A percentile compares a stretch with the other conserved stretches of the same genome.
These are phyloP conservation scores for Cephus rjabovi DNA, from an alignment of 2,888 invertebrate species.

Conservation along the genomic window DNA sequence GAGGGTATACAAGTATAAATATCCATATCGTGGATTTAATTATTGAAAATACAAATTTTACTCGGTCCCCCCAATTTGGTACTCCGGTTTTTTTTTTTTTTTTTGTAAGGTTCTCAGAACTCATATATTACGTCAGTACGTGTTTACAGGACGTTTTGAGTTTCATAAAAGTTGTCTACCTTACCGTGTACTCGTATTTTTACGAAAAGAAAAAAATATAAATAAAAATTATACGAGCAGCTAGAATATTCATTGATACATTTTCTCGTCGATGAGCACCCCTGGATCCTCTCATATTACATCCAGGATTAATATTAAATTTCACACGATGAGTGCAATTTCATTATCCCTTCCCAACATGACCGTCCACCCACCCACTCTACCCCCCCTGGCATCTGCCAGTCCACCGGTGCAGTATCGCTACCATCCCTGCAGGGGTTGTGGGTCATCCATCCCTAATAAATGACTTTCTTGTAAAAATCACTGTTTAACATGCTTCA, in stretches of 20 bases:
- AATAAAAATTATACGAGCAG: neutral
- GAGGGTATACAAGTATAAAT: too few species aligned
- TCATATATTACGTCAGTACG: too few species aligned
- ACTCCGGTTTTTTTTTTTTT: too few species aligned
- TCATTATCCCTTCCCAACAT: conserved; percentile 50
- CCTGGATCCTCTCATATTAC: conserved; percentile 56
- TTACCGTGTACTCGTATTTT: too few species aligned
- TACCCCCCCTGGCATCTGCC: conserved; percentile 22
- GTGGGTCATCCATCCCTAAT: conserved; percentile 28
- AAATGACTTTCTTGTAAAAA: conserved; percentile 50
- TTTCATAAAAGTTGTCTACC: too few species aligned
- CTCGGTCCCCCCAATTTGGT: too few species aligned
- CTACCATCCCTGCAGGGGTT: conserved; percentile 27
- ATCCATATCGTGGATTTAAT: too few species aligned
- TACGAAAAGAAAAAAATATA: too few species aligned
- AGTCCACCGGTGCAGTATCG: conserved; percentile 27
- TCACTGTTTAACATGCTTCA: conserved; percentile 44
- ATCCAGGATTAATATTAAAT: conserved; percentile 64
- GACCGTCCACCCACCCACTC: conserved; percentile 9
- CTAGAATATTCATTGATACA: neutral
- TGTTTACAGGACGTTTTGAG: too few species aligned
- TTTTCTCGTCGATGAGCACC: conserved; percentile 40
- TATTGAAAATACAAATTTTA: too few species aligned
- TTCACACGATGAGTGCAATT: conserved; percentile 63
- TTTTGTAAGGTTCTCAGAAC: too few species aligned